These are phyloP conservation scores for Cotesia congregata DNA, from an alignment of 2,888 invertebrate genomes.

Conservation along the genomic window DNA sequence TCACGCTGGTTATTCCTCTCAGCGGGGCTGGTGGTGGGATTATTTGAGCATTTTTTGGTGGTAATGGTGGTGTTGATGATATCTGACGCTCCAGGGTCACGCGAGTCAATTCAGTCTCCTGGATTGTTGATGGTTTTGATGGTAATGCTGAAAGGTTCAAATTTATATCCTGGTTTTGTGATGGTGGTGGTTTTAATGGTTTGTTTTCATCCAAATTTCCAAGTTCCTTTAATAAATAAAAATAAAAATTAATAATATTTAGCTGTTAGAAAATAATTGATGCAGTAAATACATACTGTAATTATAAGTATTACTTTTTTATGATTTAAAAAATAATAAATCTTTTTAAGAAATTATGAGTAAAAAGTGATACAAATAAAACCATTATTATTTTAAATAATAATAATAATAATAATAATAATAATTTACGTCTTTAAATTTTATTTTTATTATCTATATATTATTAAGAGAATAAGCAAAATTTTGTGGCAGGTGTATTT, in stretches of 20 bases:
- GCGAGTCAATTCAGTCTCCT: constrained; percentile 45
- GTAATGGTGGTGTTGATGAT: constrained; percentile 65
- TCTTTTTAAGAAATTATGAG: constrained; percentile 9
- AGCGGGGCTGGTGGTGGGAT: constrained; percentile 66
- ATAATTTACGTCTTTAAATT: too few species aligned
- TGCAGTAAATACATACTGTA: too few species aligned
- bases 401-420: too few species aligned
- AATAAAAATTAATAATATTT: too few species aligned
- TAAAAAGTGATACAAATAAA: not conserved
- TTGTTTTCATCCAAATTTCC: constrained; percentile 60
- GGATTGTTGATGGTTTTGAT: not conserved
- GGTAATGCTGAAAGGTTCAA: constrained; percentile 8
- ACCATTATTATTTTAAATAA: too few species aligned
- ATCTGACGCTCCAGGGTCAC: constrained; percentile 58
- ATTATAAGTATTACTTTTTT: too few species aligned
- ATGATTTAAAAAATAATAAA: constrained; percentile 12
- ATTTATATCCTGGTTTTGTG: constrained; percentile 1
- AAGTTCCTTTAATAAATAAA: constrained; percentile 53
- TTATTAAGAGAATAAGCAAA: too few species aligned
- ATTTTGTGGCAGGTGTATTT: too few species aligned
- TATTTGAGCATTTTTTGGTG: constrained; percentile 65
- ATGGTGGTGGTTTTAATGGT: constrained; percentile 50
- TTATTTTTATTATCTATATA: too few species aligned
- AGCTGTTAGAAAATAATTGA: too few species aligned
- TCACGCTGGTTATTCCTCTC: constrained; percentile 63